Percentiles rank a stretch among this genome's conserved stretches.
Evolutionary conservation across 2,797 vertebrate species (phyloP).

Genomic region (Macrochelys suwanniensis): DNA sequence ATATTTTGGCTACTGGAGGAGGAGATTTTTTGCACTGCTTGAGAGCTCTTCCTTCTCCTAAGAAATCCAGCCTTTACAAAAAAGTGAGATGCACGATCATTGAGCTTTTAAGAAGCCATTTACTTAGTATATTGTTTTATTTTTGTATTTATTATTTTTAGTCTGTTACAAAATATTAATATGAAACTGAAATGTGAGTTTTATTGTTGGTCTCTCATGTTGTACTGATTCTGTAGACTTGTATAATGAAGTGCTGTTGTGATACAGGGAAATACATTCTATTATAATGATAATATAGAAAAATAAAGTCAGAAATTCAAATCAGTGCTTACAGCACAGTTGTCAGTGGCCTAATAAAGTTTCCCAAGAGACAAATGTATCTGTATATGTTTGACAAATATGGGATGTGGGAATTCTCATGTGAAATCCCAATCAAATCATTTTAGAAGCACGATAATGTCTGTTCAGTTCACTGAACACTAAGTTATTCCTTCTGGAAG

Average conservation of each 20-base stretch:
- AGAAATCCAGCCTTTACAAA: not conserved
- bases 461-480: not conserved
- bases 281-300: not conserved
- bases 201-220: not conserved
- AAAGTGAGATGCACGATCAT: not conserved
- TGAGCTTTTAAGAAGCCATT: not conserved
- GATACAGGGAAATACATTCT: not conserved
- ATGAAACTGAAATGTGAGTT: not conserved
- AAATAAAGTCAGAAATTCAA: not conserved
- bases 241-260: not conserved
- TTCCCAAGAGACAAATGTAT: not conserved
- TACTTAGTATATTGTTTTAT: not conserved
- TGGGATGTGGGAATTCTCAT: not conserved
- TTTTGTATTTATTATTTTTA: not conserved
- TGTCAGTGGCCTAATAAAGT: not conserved
- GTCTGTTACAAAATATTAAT: not conserved
- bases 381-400: not conserved
- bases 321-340: not conserved
- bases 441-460: not conserved
- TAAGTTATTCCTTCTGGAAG: not conserved
- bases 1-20: not conserved
- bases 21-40: not conserved
- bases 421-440: not conserved
- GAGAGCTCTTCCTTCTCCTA: not conserved
- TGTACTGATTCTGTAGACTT: not conserved